Evolutionary conservation across 2,888 invertebrate genomes (phyloP), one percentile per base, ranked within the genome.

Genomic region (Agrochola macilenta): DNA sequence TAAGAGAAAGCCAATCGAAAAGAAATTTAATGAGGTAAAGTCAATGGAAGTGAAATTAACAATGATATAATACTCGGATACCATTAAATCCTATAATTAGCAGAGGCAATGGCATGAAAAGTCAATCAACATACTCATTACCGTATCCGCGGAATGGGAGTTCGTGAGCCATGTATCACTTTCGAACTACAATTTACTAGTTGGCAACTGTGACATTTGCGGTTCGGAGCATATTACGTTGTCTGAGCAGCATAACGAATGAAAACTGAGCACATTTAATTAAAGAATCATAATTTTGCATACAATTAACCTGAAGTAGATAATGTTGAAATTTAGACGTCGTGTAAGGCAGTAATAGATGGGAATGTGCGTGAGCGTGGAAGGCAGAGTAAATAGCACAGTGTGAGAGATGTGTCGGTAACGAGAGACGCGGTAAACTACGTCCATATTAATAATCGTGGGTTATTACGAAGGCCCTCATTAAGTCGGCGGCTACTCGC

Each of bases 371-470:
- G 77, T 84, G 83, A 83, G 78, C 82, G 83, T 63, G 52, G 79
- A 84, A 84, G 80, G 86, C 82, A 91, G 90, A 89, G 89, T 90
- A 93, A 93, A 93, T 88, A 93, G 84, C 80, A 82, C 88, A 86
- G 90, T 86, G 81, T 84, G 83, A 88, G 89, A 90, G 90, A 90
- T 85, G 83, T 86, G 81, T 87, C 86, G 87, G 90, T 94, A 94
- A 95, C 94, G 89, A 94, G 93, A 90, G 79, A 79, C 91, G 91
- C 89, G 91, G 91, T 90, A 93, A 94, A 94, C 93, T 93, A 93
- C 94, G 91, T 92, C 90, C 94, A 95, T 95, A 96, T 96, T 95
- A 94, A 95, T 96, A 96, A 96, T 95, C 94, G 92, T 82, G 90
- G 92, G 95, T 95, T 95, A 95, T 96, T 95, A 95, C 95, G 91